These are phyloP conservation scores for Gorsachius magnificus DNA, from an alignment of 2,797 vertebrate species.

Conservation along the genomic window DNA sequence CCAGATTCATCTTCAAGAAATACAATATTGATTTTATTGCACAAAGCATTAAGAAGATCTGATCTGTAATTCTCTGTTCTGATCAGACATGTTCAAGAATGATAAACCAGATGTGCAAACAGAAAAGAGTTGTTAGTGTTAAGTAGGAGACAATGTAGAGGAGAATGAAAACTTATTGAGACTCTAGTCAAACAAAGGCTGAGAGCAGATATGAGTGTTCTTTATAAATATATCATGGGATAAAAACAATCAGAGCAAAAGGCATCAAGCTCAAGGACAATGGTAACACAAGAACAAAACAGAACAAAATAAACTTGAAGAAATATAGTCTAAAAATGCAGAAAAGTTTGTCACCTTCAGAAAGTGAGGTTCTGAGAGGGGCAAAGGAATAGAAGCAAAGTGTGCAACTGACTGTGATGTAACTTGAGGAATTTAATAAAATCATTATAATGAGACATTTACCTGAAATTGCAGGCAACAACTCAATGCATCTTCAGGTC, in stretches of 20 bases:
- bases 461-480: not conserved
- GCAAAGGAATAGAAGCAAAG: not conserved
- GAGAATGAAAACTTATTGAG: not conserved
- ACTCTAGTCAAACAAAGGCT: not conserved
- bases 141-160: not conserved
- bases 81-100: not conserved
- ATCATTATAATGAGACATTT: not conserved
- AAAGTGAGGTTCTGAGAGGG: not conserved
- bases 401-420: not conserved
- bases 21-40: not conserved
- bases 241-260: not conserved
- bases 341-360: not conserved
- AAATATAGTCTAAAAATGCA: not conserved
- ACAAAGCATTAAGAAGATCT: not conserved
- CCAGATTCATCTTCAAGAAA: not conserved
- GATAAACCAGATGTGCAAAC: not conserved
- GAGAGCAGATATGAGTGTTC: not conserved
- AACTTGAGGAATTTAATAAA: not conserved
- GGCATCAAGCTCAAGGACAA: not conserved
- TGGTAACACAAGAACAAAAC: not conserved
- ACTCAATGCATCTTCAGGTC: not conserved
- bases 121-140: not conserved
- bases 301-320: not conserved
- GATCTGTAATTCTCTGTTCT: not conserved
- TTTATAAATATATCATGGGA: not conserved